Percentiles rank a stretch among this genome's conserved stretches.
phyloP scores from a whole-genome alignment of 2,888 invertebrate genomes.

The Clostera curtula region DNA sequence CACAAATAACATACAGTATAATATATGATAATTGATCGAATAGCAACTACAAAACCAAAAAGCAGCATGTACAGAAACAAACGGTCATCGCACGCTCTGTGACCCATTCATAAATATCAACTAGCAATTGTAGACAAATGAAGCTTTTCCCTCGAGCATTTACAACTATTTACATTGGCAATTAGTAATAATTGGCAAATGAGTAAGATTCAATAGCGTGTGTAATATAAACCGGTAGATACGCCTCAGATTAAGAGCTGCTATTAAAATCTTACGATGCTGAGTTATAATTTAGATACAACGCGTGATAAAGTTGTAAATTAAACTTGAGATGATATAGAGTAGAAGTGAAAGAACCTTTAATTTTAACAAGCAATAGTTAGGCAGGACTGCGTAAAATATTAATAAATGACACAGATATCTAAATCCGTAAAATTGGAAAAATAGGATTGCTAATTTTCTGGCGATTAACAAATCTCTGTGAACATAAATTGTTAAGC shows the following conservation, averaged over 20 bases:
- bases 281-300: slow-evolving; percentile 28
- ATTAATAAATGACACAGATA: slow-evolving; percentile 58
- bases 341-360: slow-evolving; percentile 37
- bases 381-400: slow-evolving; percentile 38
- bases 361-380: slow-evolving; percentile 50
- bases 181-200: slow-evolving; percentile 26
- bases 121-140: no score
- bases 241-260: slow-evolving; percentile 31
- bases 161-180: slow-evolving; percentile 19
- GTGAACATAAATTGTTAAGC: no score
- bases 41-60: no score
- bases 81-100: no score
- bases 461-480: no score
- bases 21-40: no score
- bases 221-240: slow-evolving; percentile 20
- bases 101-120: no score
- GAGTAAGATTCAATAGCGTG: slow-evolving; percentile 12
- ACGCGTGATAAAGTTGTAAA: slow-evolving; percentile 29
- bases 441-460: no score
- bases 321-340: slow-evolving; percentile 29
- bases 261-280: slow-evolving; percentile 36
- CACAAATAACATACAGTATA: no score
- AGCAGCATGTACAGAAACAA: no score
- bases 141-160: no score
- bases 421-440: no score